Base-by-base conservation (phyloP, 2,797 vertebrate genomes). In the Acomys russatus region DNA sequence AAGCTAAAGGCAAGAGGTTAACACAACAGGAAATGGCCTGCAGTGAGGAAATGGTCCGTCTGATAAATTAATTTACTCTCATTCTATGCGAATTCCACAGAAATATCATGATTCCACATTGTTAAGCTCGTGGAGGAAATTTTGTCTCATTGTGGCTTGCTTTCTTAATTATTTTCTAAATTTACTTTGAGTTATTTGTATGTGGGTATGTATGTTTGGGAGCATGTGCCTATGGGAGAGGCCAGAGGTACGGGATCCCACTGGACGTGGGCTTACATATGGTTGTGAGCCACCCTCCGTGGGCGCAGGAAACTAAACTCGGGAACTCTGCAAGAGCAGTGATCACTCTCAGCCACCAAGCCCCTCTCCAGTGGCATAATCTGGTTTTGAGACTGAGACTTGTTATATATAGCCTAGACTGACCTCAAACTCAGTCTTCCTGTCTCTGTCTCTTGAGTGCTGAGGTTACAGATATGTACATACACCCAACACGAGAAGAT, bases 21-120 rank as follows among this genome's bases (percentile, higher is more conserved):
- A 87, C 91, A 94, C 82, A 91, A 89, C 78, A 93, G 92, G 97
- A 96, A 96, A n/a, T 61, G 77, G 35, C 64, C 59, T 91, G 12
- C 44, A 30, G 77, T 79, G 33, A 77, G 77, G 90, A 91, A 96
- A 82, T 61, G 6, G 0, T 74, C 87, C 92, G 92, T 66, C 88
- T 97, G 86, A 51, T 91, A 91, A 95, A 78, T 91, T 30, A 70
- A 77, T 84, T 64, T 70, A 63, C 33, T 88, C 23, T 64, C 14
- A 51, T 66, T 93, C 88, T 68, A 1, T 38, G 30, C 63, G 54
- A 78, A 88, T 78, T 73, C 80, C 92, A 92, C 44, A 56, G 59
- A 6, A 14, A 61, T 64, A 84, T 94, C 89, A 85, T 74, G 83
- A 76, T 73, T 80, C 68, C 28, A 86, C 68, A 23, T 44, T 92